Evolutionary conservation across 2,888 invertebrate species (phyloP).

Genomic region (Polydesmus complanatus): DNA sequence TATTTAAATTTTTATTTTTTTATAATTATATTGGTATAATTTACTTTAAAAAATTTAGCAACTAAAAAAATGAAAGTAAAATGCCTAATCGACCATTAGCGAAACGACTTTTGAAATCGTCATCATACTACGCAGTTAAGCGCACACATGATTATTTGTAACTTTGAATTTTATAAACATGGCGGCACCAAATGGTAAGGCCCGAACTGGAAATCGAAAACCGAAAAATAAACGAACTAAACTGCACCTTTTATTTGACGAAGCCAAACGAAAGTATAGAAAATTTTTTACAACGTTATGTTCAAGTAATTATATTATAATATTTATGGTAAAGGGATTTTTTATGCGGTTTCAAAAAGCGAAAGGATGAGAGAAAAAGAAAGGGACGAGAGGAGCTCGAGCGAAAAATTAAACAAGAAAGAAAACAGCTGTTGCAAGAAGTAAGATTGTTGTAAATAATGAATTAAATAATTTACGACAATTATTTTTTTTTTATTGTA

Average conservation of each 20-base stretch:
- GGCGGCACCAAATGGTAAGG: neutral
- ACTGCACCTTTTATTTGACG: conserved; percentile 16
- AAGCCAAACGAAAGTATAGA: conserved; percentile 10
- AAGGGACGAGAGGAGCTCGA: conserved; percentile 26
- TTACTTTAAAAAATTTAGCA: no score
- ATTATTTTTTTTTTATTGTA: conserved; percentile 1
- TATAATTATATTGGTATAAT: no score
- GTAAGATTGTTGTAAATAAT: conserved; percentile 5
- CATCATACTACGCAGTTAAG: no score
- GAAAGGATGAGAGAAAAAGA: conserved; percentile 15
- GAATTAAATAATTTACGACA: neutral
- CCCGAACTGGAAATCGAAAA: neutral
- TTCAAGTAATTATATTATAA: neutral
- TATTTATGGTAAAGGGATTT: conserved; percentile 7
- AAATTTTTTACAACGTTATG: neutral
- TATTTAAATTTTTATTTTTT: no score
- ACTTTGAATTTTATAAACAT: neutral
- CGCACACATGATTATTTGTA: no score
- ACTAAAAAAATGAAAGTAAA: no score
- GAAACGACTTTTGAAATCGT: no score
- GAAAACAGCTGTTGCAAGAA: conserved; percentile 29
- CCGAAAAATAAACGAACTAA: conserved; percentile 11
- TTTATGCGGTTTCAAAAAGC: conserved; percentile 16
- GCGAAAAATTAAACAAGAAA: conserved; percentile 38
- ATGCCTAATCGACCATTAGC: no score